These are phyloP conservation scores for Quadriops clusia DNA, from an alignment of 2,888 invertebrate genomes.

Conservation along the genomic window DNA sequence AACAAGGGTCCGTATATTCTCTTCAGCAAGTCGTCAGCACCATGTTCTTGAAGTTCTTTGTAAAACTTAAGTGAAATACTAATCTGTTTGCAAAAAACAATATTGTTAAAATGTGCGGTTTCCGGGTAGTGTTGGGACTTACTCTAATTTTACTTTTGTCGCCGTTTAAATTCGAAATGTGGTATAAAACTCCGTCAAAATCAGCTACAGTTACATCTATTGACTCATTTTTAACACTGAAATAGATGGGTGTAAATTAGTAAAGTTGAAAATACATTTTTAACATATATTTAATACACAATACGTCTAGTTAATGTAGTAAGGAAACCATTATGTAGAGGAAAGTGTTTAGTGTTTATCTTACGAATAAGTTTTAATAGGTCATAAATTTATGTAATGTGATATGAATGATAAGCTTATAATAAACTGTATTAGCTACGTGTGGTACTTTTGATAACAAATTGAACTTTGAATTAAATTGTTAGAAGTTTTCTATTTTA, in stretches of 20 bases:
- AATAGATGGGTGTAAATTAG: conserved; percentile 31
- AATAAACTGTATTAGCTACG: too few relatives aligned
- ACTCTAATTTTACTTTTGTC: conserved; percentile 97
- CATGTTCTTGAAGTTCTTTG: conserved; percentile 95
- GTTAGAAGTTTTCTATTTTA: too few relatives aligned
- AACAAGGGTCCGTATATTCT: conserved; percentile 82
- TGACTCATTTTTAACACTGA: conserved; percentile 85
- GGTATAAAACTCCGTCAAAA: conserved; percentile 98
- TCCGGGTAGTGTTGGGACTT: conserved; percentile 34
- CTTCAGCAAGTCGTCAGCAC: conserved; percentile 91
- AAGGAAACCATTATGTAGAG: too few relatives aligned
- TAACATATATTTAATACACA: too few relatives aligned
- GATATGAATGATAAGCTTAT: too few relatives aligned
- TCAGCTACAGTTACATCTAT: conserved; percentile 92
- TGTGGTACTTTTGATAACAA: too few relatives aligned
- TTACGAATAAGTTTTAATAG: too few relatives aligned
- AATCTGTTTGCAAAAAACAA: conserved; percentile 54
- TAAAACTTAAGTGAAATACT: conserved; percentile 98
- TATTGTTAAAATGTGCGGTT: neutral
- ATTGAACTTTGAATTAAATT: too few relatives aligned
- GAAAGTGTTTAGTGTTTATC: too few relatives aligned
- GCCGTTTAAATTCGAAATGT: conserved; percentile 92
- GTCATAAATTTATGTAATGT: too few relatives aligned
- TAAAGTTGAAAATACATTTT: too few relatives aligned
- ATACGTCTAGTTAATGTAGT: too few relatives aligned